These are phyloP conservation scores for Melanaphis sacchari DNA, from an alignment of 1,140 invertebrate genomes.

Conservation along the genomic window DNA sequence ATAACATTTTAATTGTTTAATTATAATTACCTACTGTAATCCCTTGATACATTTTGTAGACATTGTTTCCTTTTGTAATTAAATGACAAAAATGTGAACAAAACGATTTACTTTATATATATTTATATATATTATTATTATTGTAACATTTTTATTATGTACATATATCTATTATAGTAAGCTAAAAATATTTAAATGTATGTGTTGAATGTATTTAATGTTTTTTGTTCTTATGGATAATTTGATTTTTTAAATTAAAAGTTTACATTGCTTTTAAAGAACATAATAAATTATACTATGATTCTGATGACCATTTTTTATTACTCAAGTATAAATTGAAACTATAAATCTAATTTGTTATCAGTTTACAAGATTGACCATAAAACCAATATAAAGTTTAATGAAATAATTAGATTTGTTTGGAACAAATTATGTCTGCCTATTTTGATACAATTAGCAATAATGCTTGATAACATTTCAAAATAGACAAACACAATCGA, in stretches of 20 bases:
- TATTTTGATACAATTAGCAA: no score
- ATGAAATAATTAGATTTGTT: neutral
- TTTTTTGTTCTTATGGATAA: slow-evolving; percentile 10
- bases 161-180: slow-evolving; percentile 36
- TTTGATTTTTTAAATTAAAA: slow-evolving; percentile 16
- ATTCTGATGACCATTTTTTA: slow-evolving; percentile 5
- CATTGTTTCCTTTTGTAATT: slow-evolving; percentile 45
- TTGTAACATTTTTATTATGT: slow-evolving; percentile 37
- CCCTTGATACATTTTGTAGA: slow-evolving; percentile 38
- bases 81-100: slow-evolving; percentile 37
- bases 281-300: slow-evolving; percentile 14
- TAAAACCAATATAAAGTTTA: neutral
- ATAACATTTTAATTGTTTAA: slow-evolving; percentile 40
- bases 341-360: neutral
- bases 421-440: no score
- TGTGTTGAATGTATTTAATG: slow-evolving; percentile 33
- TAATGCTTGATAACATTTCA: no score
- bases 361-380: neutral
- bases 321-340: neutral
- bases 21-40: slow-evolving; percentile 37
- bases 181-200: slow-evolving; percentile 37
- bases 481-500: no score
- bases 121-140: slow-evolving; percentile 27
- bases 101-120: slow-evolving; percentile 33
- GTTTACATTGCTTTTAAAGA: slow-evolving; percentile 27